These are phyloP conservation scores for Sturmia bella DNA, from an alignment of 2,888 invertebrate genomes.

Conservation along the genomic window DNA sequence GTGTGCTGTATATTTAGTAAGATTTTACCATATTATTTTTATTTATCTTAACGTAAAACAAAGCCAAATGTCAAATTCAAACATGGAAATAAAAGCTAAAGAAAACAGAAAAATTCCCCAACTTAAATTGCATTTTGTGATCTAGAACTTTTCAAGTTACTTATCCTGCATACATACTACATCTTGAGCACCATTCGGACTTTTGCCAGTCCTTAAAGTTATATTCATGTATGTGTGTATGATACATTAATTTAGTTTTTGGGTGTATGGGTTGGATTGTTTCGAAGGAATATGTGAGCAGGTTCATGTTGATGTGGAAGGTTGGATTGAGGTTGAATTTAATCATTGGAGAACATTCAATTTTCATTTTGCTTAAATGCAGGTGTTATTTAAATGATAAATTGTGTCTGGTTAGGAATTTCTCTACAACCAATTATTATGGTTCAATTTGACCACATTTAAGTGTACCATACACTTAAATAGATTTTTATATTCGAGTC, in stretches of 20 bases:
- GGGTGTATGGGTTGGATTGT: not conserved
- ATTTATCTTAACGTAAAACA: no score
- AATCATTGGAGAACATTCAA: slow-evolving; percentile 66
- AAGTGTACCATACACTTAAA: no score
- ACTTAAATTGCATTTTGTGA: no score
- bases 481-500: not conserved
- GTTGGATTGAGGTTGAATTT: slow-evolving; percentile 65
- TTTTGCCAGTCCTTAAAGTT: slow-evolving; percentile 9
- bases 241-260: not conserved
- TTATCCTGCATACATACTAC: no score
- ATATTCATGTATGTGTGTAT: not conserved
- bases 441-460: not conserved
- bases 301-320: slow-evolving; percentile 52
- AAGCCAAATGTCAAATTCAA: no score
- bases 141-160: no score
- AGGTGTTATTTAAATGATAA: not conserved
- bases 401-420: not conserved
- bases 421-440: not conserved
- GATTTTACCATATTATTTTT: no score
- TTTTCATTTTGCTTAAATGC: slow-evolving; percentile 43
- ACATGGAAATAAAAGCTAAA: no score
- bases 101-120: no score
- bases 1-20: no score
- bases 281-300: slow-evolving; percentile 46
- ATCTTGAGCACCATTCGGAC: not conserved